Base-by-base conservation (phyloP, 2,113 vertebrate genomes). In the Symphodus melops region DNA sequence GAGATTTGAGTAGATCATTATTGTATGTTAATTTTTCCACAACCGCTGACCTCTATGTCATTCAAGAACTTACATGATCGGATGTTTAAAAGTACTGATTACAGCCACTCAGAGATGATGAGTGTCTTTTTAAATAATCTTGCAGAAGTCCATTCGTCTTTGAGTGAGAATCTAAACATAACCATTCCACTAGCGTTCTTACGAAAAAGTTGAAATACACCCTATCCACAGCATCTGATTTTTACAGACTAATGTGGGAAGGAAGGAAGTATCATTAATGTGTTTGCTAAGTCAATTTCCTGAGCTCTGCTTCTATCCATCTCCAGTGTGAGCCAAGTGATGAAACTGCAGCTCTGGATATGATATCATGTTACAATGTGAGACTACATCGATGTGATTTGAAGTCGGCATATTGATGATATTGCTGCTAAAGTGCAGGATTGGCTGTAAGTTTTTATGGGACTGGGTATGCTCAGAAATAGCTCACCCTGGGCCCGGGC, bases 211-310 rank as follows among this genome's bases (percentile, higher is more conserved):
- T 61, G 44, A 72, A 67, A 70, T 25, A 20, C 48, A 75, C 58
- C 17, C 33, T 23, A 46, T 81, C 55, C 54, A 80, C 62, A 81
- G 73, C 77, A 58, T 89, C 80, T 86, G 75, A 86, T 73, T 86
- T 77, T 85, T 77, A 88, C 70, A 51, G 52, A 58, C 73, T 85
- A 70, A 82, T 75, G 52, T 42, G 28, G 16, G 60, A 74, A 86
- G 89, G 89, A 88, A 91, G 88, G 81, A 90, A 87, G 86, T 85
- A 79, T 88, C 82, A 82, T 86, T 82, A 89, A n/a, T 76, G 84
- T 3, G 39, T 82, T 82, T 60, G 75, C 81, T 85, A 82, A 79
- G 75, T 83, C 87, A 83, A 88, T 92, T 91, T 92, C 87, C 89
- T 89, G 85, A 51, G 80, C 73, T 73, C 70, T 68, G 83, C 33